Base-by-base conservation (phyloP, 1,140 invertebrate genomes). In the Oryzaephilus surinamensis region DNA sequence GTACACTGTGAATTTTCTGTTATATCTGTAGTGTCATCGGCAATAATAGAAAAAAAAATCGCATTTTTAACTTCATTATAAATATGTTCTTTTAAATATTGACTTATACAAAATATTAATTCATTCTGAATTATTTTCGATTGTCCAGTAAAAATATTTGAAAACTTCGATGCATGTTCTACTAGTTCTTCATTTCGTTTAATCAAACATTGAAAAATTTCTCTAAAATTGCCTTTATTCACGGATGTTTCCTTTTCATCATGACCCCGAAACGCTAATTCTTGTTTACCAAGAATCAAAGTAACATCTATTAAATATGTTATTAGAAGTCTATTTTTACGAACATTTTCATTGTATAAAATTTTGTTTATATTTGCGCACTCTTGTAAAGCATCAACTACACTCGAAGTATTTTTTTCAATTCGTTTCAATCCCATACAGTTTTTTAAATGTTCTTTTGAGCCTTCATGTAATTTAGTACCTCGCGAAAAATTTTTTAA, bases 271-370 rank as follows among this genome's bases (percentile, higher is more conserved):
- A 43, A 46, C 10, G 35, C 41, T 21, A 43, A 21, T 34, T 43
- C 31, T 32, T 47, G 45, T 32, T 43, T 47, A 8, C 41, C 17
- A 13, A 43, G 36, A 27, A 23, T 13, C 13, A 47, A 23, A 11
- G 33, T 36, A 7, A 41, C 41, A 16, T 40, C 40, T 26, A 47
- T 47, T 35, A 43, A 35, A 38, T 38, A 34, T 17, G 15, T 6
- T 12, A 47, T 8, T 21, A 43, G 24, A 13, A 8, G 34, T 30
- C 41, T 29, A 37, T 43, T 47, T 43, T 38, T 32, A 6, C 35
- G 30, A 20, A 47, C 40, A 36, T 47, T 39, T 34, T 47, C 40
- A 29, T 47, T 43, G 29, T 23, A 46, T 38, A 35, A 27, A 23
- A 35, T 29, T 32, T 26, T 42, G 28, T 38, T 35, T 5, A 46